These are phyloP conservation scores for Sceloporus undulatus DNA, from an alignment of 2,113 vertebrate genomes.

Conservation along the genomic window DNA sequence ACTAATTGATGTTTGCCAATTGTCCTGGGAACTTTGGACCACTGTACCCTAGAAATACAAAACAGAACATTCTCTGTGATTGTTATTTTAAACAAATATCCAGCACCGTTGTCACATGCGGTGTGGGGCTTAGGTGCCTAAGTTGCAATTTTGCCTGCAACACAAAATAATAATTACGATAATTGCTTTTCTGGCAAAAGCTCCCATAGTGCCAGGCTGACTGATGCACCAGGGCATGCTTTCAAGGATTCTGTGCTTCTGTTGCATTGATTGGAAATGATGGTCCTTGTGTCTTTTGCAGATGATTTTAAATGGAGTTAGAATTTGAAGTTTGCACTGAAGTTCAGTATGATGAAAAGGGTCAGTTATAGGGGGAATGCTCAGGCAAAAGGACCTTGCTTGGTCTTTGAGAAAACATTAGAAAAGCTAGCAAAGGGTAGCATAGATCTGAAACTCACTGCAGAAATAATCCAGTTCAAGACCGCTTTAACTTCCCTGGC, in stretches of 20 bases:
- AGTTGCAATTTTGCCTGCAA: slow-evolving; percentile 51
- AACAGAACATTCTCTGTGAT: slow-evolving; percentile 20
- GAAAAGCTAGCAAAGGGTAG: neutral
- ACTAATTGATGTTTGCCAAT: slow-evolving; percentile 60
- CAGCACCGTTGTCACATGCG: neutral
- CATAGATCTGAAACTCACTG: too few relatives aligned
- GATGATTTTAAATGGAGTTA: neutral
- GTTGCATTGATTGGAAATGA: neutral
- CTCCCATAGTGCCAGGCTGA: slow-evolving; percentile 17
- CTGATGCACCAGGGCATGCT: slow-evolving; percentile 51
- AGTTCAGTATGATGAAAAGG: too few relatives aligned
- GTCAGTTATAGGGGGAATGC: too few relatives aligned
- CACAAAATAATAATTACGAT: slow-evolving; percentile 71
- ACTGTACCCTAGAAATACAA: slow-evolving; percentile 51
- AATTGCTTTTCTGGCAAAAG: slow-evolving; percentile 53
- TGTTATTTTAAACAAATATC: slow-evolving; percentile 39
- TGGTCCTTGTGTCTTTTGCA: neutral
- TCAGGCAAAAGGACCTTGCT: too few relatives aligned
- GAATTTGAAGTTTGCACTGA: neutral
- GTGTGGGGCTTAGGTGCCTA: slow-evolving; percentile 55
- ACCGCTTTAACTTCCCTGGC: too few relatives aligned
- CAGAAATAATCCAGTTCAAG: too few relatives aligned
- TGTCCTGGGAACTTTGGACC: neutral
- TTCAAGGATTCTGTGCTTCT: neutral
- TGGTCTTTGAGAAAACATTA: too few relatives aligned